Evolutionary conservation across 2,797 vertebrate species (phyloP).

Genomic region (Gymnoscopelus microlampas): DNA sequence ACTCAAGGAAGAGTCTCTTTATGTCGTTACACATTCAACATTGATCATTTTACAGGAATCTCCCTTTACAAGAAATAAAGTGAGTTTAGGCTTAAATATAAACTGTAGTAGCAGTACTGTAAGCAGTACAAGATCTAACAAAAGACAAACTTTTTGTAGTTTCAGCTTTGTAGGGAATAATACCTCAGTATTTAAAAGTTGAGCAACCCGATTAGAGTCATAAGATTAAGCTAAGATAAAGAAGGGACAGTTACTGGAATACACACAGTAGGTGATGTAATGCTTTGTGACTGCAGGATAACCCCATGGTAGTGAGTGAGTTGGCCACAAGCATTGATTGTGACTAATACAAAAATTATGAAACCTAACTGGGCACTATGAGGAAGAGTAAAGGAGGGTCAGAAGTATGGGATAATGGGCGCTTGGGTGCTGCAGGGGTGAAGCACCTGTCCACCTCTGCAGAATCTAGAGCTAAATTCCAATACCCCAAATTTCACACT

Average conservation of each 20-base stretch:
- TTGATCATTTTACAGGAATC: background rate
- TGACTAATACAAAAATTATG: background rate
- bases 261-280: conserved; percentile 5
- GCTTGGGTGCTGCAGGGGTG: too few relatives aligned
- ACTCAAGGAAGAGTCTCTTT: too few relatives aligned
- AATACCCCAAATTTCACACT: too few relatives aligned
- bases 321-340: background rate
- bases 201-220: background rate
- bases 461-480: too few relatives aligned
- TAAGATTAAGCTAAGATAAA: too few relatives aligned
- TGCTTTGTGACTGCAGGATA: conserved; percentile 5
- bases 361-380: background rate
- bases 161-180: conserved; percentile 10
- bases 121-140: background rate
- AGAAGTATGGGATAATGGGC: too few relatives aligned
- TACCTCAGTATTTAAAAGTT: conserved; percentile 20
- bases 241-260: background rate
- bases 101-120: too few relatives aligned
- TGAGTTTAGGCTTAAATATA: background rate
- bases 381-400: too few relatives aligned
- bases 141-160: too few relatives aligned
- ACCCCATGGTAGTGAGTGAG: background rate
- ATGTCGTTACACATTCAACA: background rate
- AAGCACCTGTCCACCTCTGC: too few relatives aligned
- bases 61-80: background rate